Conservation (phyloP, 2,888 invertebrate genomes). For the Oxystoma pomonae region DNA sequence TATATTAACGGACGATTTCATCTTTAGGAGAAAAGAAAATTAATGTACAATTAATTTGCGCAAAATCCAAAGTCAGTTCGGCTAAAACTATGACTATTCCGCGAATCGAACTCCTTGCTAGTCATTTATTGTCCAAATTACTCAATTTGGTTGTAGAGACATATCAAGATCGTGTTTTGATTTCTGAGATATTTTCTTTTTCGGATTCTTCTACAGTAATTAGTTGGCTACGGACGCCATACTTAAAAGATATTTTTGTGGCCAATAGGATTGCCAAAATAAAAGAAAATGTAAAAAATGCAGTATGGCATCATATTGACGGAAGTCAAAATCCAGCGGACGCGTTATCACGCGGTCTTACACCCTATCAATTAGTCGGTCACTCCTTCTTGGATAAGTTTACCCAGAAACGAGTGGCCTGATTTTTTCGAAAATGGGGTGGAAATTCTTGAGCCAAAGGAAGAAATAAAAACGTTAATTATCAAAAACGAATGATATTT, state of each 20-base stretch:
- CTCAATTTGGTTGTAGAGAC: neutral
- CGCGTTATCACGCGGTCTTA: neutral
- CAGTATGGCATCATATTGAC: neutral
- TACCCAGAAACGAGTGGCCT: neutral
- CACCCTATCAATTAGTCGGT: neutral
- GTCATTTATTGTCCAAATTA: neutral
- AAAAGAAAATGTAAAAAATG: neutral
- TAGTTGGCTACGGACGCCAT: neutral
- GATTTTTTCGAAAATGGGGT: neutral
- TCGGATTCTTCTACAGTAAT: conserved; percentile 4
- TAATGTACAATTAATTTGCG: neutral
- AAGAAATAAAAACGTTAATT: neutral
- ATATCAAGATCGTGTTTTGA: neutral
- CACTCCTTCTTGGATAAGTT: neutral
- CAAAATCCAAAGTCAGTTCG: neutral
- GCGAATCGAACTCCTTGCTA: neutral
- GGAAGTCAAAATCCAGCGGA: neutral
- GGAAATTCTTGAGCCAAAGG: neutral
- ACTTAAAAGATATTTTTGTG: conserved; percentile 4
- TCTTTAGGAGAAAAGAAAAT: neutral
- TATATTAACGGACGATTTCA: neutral
- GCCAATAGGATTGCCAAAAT: neutral
- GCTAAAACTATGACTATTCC: conserved; percentile 3
- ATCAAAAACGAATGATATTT: neutral
- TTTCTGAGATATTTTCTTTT: conserved; percentile 3